A percentile compares a stretch with the other conserved stretches of the same genome.
Conservation (phyloP, 2,797 vertebrate genomes). For the Tragelaphus oryx region DNA sequence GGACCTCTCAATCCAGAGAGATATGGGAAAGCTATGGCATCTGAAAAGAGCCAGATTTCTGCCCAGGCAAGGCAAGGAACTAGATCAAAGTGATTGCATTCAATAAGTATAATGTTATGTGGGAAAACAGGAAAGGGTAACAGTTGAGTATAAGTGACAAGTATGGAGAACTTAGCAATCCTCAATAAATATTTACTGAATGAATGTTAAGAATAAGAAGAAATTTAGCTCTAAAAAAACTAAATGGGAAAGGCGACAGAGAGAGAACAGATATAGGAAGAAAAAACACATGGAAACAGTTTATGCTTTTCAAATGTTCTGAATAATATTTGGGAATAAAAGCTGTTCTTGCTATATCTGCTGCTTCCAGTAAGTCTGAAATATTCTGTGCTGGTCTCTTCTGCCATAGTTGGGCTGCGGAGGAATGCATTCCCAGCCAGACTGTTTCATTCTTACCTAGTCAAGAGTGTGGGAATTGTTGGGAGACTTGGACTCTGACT, state of each 20-base stretch:
- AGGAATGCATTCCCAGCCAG: slow-evolving; percentile 42
- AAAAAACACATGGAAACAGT: slow-evolving; percentile 76
- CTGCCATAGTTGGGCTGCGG: slow-evolving; percentile 31
- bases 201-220: slow-evolving; percentile 68
- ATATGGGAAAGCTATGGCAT: not conserved
- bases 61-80: not conserved
- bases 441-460: slow-evolving; percentile 53
- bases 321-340: slow-evolving; percentile 77
- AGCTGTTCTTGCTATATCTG: slow-evolving; percentile 73
- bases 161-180: slow-evolving; percentile 63
- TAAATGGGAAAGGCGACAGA: slow-evolving; percentile 64
- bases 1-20: not conserved
- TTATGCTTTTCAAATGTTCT: slow-evolving; percentile 75
- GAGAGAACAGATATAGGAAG: slow-evolving; percentile 72
- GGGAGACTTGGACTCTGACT: not conserved
- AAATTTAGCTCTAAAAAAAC: slow-evolving; percentile 64
- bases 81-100: slow-evolving; percentile 27
- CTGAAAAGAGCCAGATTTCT: slow-evolving; percentile 10
- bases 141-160: slow-evolving; percentile 58
- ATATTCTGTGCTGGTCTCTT: slow-evolving; percentile 62
- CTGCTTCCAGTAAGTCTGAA: slow-evolving; percentile 72
- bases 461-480: not conserved
- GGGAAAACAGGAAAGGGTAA: slow-evolving; percentile 47
- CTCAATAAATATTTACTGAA: slow-evolving; percentile 71
- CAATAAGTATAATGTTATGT: slow-evolving; percentile 25